These are phyloP conservation scores for Aspidoscelis tigris DNA, from an alignment of 2,113 vertebrate genomes.

Conservation along the genomic window DNA sequence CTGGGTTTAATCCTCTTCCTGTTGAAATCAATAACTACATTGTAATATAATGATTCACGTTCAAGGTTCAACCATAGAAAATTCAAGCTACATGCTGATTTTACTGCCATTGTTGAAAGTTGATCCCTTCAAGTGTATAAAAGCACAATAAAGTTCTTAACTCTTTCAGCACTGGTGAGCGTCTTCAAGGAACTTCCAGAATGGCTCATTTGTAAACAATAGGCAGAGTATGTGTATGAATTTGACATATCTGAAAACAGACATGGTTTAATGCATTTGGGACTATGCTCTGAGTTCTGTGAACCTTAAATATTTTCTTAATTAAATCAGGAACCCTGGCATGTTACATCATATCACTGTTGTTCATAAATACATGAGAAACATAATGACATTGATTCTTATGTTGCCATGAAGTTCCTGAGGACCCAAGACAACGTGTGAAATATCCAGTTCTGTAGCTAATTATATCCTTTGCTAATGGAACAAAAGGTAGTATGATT, in stretches of 20 bases:
- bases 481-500: background rate
- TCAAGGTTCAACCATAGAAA: conserved; percentile 84
- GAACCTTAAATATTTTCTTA: background rate
- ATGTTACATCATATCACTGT: background rate
- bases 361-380: background rate
- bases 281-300: background rate
- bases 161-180: conserved; percentile 61
- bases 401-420: background rate
- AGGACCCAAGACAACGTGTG: background rate
- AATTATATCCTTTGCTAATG: background rate
- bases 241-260: background rate
- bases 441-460: background rate
- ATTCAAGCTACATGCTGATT: conserved; percentile 82
- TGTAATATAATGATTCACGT: conserved; percentile 89
- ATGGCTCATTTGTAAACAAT: conserved; percentile 21
- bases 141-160: conserved; percentile 66
- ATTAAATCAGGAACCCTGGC: too few species aligned
- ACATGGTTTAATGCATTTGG: conserved; percentile 28
- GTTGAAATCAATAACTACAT: conserved; percentile 93
- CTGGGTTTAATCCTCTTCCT: conserved; percentile 93
- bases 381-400: background rate
- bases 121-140: conserved; percentile 75
- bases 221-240: background rate
- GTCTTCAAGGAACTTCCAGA: conserved; percentile 22
- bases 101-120: conserved; percentile 79